These are phyloP conservation scores for Drosophila paranaensis DNA, from an alignment of 2,888 invertebrate species.

Conservation along the genomic window DNA sequence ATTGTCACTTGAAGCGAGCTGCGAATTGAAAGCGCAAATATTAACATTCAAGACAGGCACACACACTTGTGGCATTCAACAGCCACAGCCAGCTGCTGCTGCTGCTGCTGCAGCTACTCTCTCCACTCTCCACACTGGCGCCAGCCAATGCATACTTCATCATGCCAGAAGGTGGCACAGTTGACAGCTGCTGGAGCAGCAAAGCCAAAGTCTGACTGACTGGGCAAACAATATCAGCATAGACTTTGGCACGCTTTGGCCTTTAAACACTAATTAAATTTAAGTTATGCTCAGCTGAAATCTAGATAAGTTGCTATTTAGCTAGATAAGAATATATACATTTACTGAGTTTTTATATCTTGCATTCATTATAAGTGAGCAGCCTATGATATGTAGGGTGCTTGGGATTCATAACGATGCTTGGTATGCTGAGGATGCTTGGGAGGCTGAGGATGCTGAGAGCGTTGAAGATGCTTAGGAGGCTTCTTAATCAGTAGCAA, in stretches of 20 bases:
- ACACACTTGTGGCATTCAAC: constrained; percentile 64
- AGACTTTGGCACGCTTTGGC: constrained; percentile 15
- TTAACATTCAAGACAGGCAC: constrained; percentile 69
- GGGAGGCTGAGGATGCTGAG: no score
- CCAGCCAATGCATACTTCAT: constrained; percentile 28
- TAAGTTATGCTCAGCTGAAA: constrained; percentile 9
- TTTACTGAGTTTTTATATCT: not conserved
- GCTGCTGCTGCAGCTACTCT: not conserved
- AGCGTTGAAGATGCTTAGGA: no score
- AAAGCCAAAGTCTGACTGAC: constrained; percentile 17
- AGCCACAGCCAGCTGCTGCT: constrained; percentile 12
- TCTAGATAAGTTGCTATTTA: constrained; percentile 25
- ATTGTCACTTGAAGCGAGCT: constrained; percentile 52
- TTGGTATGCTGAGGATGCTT: no score
- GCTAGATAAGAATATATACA: not conserved
- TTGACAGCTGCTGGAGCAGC: constrained; percentile 12
- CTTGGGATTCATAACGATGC: not conserved
- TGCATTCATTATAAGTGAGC: not conserved
- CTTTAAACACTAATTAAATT: constrained; percentile 53
- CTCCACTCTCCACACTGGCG: not conserved
- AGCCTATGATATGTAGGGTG: not conserved
- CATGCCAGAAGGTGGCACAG: constrained; percentile 14
- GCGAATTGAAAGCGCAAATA: constrained; percentile 74
- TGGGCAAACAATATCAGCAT: constrained; percentile 34
- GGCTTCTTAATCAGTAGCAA: no score